Conservation (phyloP, 2,888 invertebrate genomes). For the Plagodis dolabraria region DNA sequence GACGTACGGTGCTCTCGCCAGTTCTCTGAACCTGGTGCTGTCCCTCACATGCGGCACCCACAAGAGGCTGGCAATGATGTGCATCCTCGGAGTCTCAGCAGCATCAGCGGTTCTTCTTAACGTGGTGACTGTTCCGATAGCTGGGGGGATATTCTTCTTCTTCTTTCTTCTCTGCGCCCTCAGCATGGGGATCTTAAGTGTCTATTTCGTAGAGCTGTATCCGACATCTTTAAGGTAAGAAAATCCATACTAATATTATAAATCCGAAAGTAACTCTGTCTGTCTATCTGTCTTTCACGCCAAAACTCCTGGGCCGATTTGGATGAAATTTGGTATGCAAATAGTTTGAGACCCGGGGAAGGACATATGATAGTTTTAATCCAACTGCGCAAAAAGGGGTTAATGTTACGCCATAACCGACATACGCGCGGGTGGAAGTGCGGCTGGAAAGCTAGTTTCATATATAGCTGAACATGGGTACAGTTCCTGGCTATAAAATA, state of each 20-base stretch:
- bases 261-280: too few species aligned
- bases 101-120: slow-evolving; percentile 65
- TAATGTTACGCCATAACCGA: too few species aligned
- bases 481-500: background rate
- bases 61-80: slow-evolving; percentile 73
- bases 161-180: slow-evolving; percentile 74
- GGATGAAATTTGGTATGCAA: too few species aligned
- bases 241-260: too few species aligned
- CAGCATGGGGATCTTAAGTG: slow-evolving; percentile 76
- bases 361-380: too few species aligned
- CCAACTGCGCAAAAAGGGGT: too few species aligned
- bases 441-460: too few species aligned
- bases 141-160: slow-evolving; percentile 77
- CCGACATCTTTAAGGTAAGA: slow-evolving; percentile 76
- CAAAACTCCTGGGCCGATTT: too few species aligned
- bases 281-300: too few species aligned
- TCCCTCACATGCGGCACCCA: slow-evolving; percentile 72
- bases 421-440: too few species aligned
- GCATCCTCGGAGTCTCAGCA: slow-evolving; percentile 61
- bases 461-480: background rate
- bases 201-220: slow-evolving; percentile 78
- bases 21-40: slow-evolving; percentile 67
- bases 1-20: slow-evolving; percentile 74
- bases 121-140: slow-evolving; percentile 64
- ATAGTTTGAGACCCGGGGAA: too few species aligned